phyloP scores from a whole-genome alignment of 2,797 vertebrate genomes.

The Poecilia velifera region DNA sequence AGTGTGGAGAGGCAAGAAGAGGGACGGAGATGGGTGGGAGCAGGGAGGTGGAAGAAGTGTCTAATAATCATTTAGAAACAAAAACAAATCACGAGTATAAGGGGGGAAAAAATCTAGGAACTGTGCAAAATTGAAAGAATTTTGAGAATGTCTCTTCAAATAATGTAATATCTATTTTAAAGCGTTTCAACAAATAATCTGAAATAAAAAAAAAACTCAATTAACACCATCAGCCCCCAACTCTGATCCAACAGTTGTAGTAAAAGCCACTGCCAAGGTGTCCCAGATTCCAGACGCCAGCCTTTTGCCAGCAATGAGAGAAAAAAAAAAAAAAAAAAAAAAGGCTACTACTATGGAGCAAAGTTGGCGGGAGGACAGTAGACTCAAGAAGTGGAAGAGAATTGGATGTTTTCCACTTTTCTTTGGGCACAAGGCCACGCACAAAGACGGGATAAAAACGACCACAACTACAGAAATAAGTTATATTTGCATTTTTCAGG shows the following conservation, averaged over 20 bases:
- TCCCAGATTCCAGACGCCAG: conserved; percentile 55
- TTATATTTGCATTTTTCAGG: not conserved
- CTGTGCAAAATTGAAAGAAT: not conserved
- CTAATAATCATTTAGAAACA: conserved; percentile 24
- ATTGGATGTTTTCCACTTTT: conserved; percentile 67
- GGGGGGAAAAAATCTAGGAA: not conserved
- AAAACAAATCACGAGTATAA: conserved; percentile 24
- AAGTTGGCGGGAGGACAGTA: conserved; percentile 58
- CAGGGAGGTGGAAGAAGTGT: conserved; percentile 20
- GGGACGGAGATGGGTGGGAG: conserved; percentile 50
- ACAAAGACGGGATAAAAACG: conserved; percentile 24
- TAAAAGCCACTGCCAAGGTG: conserved; percentile 67
- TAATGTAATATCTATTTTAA: not conserved
- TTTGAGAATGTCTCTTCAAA: not conserved
- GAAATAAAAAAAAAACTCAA: conserved; percentile 45
- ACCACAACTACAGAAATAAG: conserved; percentile 12
- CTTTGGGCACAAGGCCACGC: conserved; percentile 62
- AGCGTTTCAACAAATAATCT: conserved; percentile 11
- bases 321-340: conserved; percentile 28
- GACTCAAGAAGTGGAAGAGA: conserved; percentile 51
- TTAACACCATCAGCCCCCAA: conserved; percentile 18
- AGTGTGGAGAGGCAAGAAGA: conserved; percentile 68
- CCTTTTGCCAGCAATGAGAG: conserved; percentile 43
- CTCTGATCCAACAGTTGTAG: conserved; percentile 28
- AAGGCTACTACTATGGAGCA: conserved; percentile 42